Evolutionary conservation across 2,113 vertebrate species (phyloP), one percentile per base, ranked within the genome.

Genomic region (Chauna torquata): DNA sequence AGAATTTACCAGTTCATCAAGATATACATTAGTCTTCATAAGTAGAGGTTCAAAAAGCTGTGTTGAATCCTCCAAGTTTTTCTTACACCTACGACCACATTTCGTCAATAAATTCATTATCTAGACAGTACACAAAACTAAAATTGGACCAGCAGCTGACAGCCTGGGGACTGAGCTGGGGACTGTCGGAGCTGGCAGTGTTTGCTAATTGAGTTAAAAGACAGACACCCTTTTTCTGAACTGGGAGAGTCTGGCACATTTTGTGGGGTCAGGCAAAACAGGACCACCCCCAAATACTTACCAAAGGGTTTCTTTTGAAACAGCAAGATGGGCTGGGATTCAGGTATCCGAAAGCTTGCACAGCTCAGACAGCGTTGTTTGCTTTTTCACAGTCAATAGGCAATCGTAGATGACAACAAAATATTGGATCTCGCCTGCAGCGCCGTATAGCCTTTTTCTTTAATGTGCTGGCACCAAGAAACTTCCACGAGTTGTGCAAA

Each of bases 351-450:
- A 82, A 93, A 92, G 68, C 94, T 38, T 40, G 44, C 50, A 3
- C 16, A 70, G 66, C 69, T 93, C 91, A 91, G 79, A 19, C 44
- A 83, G 90, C 88, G 88, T 76, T 96, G 30, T 91, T 94, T 94
- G 71, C 87, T 95, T 96, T 95, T 94, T 95, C 91, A 94, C 92
- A 97, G 96, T 91, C 96, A 89, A 90, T 95, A 95, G 64, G 89
- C 86, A 94, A 94, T 92, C 2, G 17, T 70, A 68, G 38, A 83
- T 47, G 88, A 96, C 96, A 97, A 93, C 83, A 86, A 80, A 95
- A 89, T 94, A 91, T 86, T 92, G 86, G 87, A 78, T 96, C 94
- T 95, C 2, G 64, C 96, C 96, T 64, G 75, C 81, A 85, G 96
- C 27, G 19, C 96, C 1, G 1, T 50, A 14, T n/a, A 93, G 96